These are phyloP conservation scores for Caradrina clavipalpis DNA, from an alignment of 2,888 invertebrate genomes.

Conservation along the genomic window DNA sequence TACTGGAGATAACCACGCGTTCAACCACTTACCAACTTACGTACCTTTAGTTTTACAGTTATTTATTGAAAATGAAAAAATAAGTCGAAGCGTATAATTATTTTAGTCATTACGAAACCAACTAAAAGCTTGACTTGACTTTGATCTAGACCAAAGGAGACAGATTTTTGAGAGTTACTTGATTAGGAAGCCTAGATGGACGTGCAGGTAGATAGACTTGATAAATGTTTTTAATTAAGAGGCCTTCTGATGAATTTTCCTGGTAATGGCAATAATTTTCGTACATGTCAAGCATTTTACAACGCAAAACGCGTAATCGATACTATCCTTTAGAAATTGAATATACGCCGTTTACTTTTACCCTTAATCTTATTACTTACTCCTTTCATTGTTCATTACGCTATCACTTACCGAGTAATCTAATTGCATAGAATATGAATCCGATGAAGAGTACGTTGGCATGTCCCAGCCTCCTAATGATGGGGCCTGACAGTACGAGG, in stretches of 20 bases:
- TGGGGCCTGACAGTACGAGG: constrained; percentile 94
- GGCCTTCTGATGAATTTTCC: not conserved
- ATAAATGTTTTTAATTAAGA: no score
- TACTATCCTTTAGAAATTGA: no score
- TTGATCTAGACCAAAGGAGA: no score
- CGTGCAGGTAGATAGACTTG: no score
- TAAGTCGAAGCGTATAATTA: not conserved
- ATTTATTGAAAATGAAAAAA: not conserved
- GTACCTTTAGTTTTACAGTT: not conserved
- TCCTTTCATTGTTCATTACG: not conserved
- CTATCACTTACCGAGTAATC: constrained; percentile 91
- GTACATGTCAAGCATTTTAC: not conserved
- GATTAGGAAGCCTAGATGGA: no score
- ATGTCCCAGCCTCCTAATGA: constrained; percentile 93
- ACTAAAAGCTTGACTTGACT: no score
- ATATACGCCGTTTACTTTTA: not conserved
- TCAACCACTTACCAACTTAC: constrained; percentile 14
- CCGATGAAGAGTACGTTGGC: constrained; percentile 95
- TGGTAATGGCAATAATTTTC: not conserved
- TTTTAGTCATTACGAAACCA: not conserved
- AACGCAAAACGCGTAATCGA: no score
- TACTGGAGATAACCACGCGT: constrained; percentile 20
- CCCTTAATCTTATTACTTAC: constrained; percentile 5
- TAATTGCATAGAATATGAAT: constrained; percentile 94
- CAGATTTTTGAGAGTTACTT: no score